These are phyloP conservation scores for Scaptomyza polygonia DNA, from an alignment of 2,888 invertebrate genomes.

Conservation along the genomic window DNA sequence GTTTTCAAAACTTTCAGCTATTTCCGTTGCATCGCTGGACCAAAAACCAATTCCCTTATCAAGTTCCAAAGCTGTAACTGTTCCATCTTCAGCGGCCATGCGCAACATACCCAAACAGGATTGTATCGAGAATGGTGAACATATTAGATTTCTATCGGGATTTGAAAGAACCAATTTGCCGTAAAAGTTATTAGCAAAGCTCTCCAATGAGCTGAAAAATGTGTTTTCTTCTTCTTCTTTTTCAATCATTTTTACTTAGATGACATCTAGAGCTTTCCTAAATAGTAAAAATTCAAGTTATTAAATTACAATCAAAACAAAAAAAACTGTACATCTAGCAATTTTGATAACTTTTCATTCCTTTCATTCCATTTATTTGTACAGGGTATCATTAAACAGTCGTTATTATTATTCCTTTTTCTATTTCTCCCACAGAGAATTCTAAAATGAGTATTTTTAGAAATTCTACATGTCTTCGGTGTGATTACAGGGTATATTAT, in stretches of 20 bases:
- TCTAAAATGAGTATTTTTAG: no score
- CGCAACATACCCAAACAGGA: slow-evolving; percentile 40
- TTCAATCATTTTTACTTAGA: not conserved
- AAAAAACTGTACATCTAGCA: not conserved
- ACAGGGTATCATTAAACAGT: no score
- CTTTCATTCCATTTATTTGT: no score
- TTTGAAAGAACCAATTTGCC: slow-evolving; percentile 4
- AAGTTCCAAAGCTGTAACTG: slow-evolving; percentile 40
- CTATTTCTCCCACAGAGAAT: not conserved
- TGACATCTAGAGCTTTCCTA: not conserved
- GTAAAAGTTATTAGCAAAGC: slow-evolving; percentile 24
- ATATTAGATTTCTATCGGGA: slow-evolving; percentile 43
- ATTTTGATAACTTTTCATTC: no score
- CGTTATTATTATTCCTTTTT: no score
- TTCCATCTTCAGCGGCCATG: slow-evolving; percentile 25
- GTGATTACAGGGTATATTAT: not conserved
- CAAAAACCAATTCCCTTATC: slow-evolving; percentile 25
- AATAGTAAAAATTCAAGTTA: not conserved
- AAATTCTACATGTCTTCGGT: no score
- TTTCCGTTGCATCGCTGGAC: not conserved
- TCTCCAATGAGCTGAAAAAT: slow-evolving; percentile 19
- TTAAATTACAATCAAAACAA: not conserved
- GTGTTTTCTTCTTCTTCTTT: not conserved
- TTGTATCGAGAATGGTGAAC: slow-evolving; percentile 46
- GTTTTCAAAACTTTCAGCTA: slow-evolving; percentile 33